Base-by-base conservation (phyloP, 2,797 vertebrate species). In the Phoeniculus purpureus region DNA sequence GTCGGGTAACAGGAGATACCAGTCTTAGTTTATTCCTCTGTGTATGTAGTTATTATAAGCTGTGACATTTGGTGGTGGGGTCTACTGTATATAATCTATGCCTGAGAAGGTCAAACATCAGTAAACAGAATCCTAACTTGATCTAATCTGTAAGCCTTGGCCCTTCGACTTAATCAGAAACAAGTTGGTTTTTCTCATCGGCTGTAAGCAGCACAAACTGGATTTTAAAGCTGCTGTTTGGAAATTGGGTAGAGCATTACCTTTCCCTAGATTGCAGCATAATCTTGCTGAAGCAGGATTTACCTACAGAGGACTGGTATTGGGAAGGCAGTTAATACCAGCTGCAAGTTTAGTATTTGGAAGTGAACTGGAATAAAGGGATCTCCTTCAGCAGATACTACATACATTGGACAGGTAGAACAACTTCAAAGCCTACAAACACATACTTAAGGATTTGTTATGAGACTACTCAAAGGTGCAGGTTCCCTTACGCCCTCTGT, bases 21-120 rank as follows among this genome's bases (percentile, higher is more conserved):
- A 85, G 89, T 89, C 95, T 77, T 90, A 47, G 29, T 61, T 94
- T 93, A 81, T 67, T 91, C 37, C 51, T 87, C 51, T 59, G 25
- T 77, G 72, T 58, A 60, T 78, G 85, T 47, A 77, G 98, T 98
- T 99, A 99, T 98, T 98, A 98, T 98, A 98, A 98, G 98, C 96
- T 81, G 78, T 97, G 97, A 98, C 98, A 98, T 99, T 99, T 97
- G 98, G 87, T 87, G 76, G 6, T 19, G 94, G 61, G 68, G 83
- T 77, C 86, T 85, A 16, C 87, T 85, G 64, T 92, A 48, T 79
- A n/a, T 85, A 61, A 56, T 52, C 74, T 84, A 81, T 75, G 90
- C 74, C 84, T 90, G 96, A 97, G 96, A 97, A 98, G 92, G 92
- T 94, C 94, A 96, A 52, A 29, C 90, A 77, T 73, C 66, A 95